Evolutionary conservation across 2,888 invertebrate genomes (phyloP).

Genomic region (Heliconius charithonia): DNA sequence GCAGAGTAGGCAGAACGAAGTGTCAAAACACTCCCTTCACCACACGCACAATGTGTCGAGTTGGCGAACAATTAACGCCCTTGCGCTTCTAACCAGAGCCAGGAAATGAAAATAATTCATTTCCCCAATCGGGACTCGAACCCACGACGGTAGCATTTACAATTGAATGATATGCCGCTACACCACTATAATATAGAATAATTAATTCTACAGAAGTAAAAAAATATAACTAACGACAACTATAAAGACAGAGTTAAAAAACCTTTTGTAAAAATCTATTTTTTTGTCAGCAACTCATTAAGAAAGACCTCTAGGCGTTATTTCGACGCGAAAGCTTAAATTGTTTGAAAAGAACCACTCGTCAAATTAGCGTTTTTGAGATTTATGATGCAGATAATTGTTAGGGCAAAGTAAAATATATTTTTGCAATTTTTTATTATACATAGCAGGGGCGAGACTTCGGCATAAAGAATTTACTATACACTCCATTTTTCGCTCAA

Average conservation of each 20-base stretch:
- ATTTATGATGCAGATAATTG: neutral
- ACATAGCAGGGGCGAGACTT: no score
- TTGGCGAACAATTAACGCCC: no score
- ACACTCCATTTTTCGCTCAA: neutral
- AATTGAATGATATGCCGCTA: neutral
- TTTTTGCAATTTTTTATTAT: neutral
- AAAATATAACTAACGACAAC: slow-evolving; percentile 22
- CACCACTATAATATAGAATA: neutral
- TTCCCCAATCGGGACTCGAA: neutral
- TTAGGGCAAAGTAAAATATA: neutral
- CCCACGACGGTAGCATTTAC: neutral
- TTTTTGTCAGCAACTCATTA: slow-evolving; percentile 22
- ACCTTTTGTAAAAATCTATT: slow-evolving; percentile 21
- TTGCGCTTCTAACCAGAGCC: neutral
- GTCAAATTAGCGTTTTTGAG: neutral
- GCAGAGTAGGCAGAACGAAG: no score
- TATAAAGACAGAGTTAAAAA: slow-evolving; percentile 27
- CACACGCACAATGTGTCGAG: no score
- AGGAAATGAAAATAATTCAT: neutral
- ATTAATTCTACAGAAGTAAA: slow-evolving; percentile 28
- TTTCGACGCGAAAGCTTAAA: neutral
- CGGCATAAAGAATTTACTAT: neutral
- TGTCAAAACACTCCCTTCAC: no score
- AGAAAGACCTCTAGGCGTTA: neutral
- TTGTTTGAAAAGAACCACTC: neutral